Evolutionary conservation across 2,113 vertebrate genomes (phyloP).

Genomic region (Centropristis striata): DNA sequence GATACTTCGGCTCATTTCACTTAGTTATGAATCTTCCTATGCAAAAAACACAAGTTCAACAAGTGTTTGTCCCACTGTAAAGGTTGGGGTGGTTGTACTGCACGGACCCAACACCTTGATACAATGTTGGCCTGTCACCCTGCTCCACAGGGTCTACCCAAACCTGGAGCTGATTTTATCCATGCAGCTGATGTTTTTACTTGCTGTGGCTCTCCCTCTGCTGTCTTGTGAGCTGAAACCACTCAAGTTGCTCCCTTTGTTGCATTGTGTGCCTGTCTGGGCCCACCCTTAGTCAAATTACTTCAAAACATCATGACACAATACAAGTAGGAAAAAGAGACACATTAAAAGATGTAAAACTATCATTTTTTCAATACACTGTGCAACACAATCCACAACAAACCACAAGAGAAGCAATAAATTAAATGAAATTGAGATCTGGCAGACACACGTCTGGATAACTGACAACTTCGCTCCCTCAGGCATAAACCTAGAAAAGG

Average conservation of each 20-base stretch:
- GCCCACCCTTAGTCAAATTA: slow-evolving; percentile 24
- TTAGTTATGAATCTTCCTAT: too few relatives aligned
- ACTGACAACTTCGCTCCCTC: slow-evolving; percentile 41
- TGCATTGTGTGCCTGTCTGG: not conserved
- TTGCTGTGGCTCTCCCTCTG: not conserved
- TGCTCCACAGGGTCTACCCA: not conserved
- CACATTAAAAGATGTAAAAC: slow-evolving; percentile 14
- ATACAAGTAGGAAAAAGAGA: slow-evolving; percentile 30
- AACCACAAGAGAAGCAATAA: slow-evolving; percentile 59
- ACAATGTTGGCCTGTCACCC: not conserved
- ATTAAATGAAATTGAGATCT: slow-evolving; percentile 62
- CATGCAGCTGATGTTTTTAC: slow-evolving; percentile 4
- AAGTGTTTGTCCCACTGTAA: not conserved
- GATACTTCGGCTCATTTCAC: too few relatives aligned
- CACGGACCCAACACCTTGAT: not conserved
- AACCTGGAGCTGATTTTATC: slow-evolving; percentile 2
- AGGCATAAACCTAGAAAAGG: slow-evolving; percentile 35
- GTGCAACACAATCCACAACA: slow-evolving; percentile 34
- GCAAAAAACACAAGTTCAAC: too few relatives aligned
- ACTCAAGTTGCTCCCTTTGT: slow-evolving; percentile 32
- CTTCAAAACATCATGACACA: slow-evolving; percentile 56
- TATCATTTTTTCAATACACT: slow-evolving; percentile 56
- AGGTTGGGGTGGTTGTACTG: not conserved
- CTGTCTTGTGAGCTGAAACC: slow-evolving; percentile 19
- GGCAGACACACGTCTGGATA: slow-evolving; percentile 40